Base-by-base conservation (phyloP, 2,888 invertebrate genomes). In the Spialia ferax region DNA sequence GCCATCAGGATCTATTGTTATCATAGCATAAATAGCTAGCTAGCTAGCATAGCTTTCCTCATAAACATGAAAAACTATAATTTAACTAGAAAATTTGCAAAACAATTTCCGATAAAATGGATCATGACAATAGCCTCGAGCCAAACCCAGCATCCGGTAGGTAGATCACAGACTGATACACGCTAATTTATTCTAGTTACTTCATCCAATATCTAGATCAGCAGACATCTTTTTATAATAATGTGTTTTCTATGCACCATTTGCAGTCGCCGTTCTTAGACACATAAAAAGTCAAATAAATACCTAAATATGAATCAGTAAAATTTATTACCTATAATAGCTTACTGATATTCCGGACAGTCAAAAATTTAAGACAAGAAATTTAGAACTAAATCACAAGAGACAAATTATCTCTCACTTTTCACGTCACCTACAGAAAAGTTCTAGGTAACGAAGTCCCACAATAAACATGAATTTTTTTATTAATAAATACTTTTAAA, bases 31-130 rank as follows among this genome's bases (percentile, higher is more conserved):
- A 42, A 42, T 42, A n/a, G n/a, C n/a, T n/a, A n/a, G n/a, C n/a
- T n/a, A n/a, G n/a, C n/a, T n/a, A n/a, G n/a, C 6, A 42, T 15
- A 61, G 32, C 48, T 32, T 32, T 61, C 29, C 20, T 50, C 23
- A 60, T 32, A 18, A 18, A 32, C 15, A 61, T 23, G 26, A 63
- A 13, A 8, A 13, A 63, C 63, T 20, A 35, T 56, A 64, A 64
- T 64, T 23, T 48, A 11, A 42, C 22, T 42, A 15, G 45, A 56
- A 48, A 64, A 64, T 48, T 64, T 32, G 63, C 45, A 20, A 48
- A 56, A 64, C 26, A 63, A 63, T 64, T 32, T 48, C 32, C 20
- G 45, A 64, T 64, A 64, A 64, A 64, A 56, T 50, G 48, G 64
- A 50, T 50, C 50, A 57, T 20, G 57, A 62, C 50, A 35, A 48